These are phyloP conservation scores for Scartelaos histophorus DNA, from an alignment of 2,113 vertebrate species.

Conservation along the genomic window DNA sequence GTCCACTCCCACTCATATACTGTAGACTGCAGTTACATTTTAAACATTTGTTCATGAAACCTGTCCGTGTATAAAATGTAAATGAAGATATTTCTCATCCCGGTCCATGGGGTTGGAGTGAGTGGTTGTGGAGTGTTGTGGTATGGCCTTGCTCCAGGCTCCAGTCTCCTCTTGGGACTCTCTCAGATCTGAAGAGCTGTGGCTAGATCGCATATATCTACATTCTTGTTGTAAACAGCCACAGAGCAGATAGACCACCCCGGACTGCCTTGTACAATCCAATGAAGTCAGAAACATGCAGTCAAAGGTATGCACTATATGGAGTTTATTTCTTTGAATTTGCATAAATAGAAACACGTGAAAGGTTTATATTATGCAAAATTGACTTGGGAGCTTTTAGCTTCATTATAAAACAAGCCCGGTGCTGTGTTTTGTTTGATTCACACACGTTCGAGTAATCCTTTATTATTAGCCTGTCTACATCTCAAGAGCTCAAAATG, in stretches of 20 bases:
- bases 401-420: too few relatives aligned
- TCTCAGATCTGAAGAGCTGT: conserved; percentile 14
- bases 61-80: not conserved
- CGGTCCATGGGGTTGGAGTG: not conserved
- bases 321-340: too few relatives aligned
- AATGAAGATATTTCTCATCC: conserved; percentile 10
- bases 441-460: too few relatives aligned
- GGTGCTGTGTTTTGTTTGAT: too few relatives aligned
- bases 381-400: too few relatives aligned
- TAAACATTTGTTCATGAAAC: not conserved
- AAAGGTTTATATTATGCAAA: too few relatives aligned
- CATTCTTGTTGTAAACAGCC: conserved; percentile 15
- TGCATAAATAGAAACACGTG: too few relatives aligned
- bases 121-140: not conserved
- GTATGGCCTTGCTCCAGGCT: conserved; percentile 35
- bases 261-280: too few relatives aligned
- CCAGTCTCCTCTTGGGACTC: conserved; percentile 29
- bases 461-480: too few relatives aligned
- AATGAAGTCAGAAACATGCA: too few relatives aligned
- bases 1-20: not conserved
- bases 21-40: not conserved
- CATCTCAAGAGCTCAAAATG: too few relatives aligned
- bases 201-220: conserved; percentile 24
- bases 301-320: too few relatives aligned
- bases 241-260: conserved; percentile 9